Percentiles rank a stretch among this genome's conserved stretches.
Evolutionary conservation across 2,888 invertebrate genomes (phyloP).

Genomic region (Phasia obesa): DNA sequence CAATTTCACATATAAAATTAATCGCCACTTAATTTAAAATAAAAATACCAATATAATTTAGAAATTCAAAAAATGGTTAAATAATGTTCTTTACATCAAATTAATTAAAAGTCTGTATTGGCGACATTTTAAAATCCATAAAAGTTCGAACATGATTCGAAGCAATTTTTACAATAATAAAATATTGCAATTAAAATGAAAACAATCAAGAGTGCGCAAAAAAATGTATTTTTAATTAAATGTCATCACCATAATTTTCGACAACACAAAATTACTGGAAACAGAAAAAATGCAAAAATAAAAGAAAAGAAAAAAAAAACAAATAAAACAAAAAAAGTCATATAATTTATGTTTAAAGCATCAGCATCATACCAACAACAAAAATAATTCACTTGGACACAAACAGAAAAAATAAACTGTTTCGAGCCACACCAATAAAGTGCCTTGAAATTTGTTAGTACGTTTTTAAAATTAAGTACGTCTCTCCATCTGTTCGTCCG

Average conservation of each 20-base stretch:
- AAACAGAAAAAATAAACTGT: background rate
- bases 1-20: no score
- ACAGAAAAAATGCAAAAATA: background rate
- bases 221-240: slow-evolving; percentile 62
- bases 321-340: slow-evolving; percentile 18
- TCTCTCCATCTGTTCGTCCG: background rate
- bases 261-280: slow-evolving; percentile 25
- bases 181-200: slow-evolving; percentile 10
- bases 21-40: no score
- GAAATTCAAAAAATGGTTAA: no score
- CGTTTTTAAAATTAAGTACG: background rate
- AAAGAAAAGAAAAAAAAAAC: background rate
- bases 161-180: background rate
- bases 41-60: no score
- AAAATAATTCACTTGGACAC: slow-evolving; percentile 1
- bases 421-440: slow-evolving; percentile 2
- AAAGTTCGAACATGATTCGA: background rate
- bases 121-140: background rate
- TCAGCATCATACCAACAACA: slow-evolving; percentile 3
- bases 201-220: background rate
- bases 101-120: background rate
- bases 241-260: slow-evolving; percentile 61
- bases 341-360: slow-evolving; percentile 31
- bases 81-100: no score
- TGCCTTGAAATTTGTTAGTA: slow-evolving; percentile 43